Percentiles rank a stretch among this genome's conserved stretches.
These are phyloP conservation scores for Imbricaverruca yamaguchii DNA, from an alignment of 2,888 invertebrate species.

Conservation along the genomic window DNA sequence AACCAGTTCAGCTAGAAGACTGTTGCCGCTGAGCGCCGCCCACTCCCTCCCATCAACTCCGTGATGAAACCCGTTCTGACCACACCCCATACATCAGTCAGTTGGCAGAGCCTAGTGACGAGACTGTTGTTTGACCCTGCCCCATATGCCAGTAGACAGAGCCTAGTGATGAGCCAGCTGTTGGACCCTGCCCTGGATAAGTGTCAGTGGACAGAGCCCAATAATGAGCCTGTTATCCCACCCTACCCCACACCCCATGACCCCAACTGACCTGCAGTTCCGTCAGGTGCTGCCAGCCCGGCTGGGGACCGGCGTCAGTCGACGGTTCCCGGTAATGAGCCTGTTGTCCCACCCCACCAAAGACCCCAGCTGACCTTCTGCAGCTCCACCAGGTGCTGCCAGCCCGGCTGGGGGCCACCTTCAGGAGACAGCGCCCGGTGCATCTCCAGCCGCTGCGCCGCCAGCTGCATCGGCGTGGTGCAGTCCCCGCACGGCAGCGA, in stretches of 20 bases:
- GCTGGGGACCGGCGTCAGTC: neutral
- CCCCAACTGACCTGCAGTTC: neutral
- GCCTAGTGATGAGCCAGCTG: neutral
- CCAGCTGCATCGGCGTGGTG: conserved; percentile 29
- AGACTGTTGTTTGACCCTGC: too few relatives aligned
- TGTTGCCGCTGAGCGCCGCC: too few relatives aligned
- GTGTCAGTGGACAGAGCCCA: neutral
- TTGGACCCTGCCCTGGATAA: neutral
- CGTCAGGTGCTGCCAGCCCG: neutral
- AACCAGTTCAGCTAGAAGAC: too few relatives aligned
- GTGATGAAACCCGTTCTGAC: too few relatives aligned
- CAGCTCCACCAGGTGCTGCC: neutral
- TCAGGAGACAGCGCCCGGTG: neutral
- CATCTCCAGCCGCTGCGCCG: conserved; percentile 21
- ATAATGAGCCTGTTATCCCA: neutral
- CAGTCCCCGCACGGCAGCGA: conserved; percentile 26
- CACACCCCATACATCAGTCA: too few relatives aligned
- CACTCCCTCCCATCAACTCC: too few relatives aligned
- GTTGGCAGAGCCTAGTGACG: too few relatives aligned
- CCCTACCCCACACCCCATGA: neutral
- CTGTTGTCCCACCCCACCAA: neutral
- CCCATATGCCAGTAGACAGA: too few relatives aligned
- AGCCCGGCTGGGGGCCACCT: neutral
- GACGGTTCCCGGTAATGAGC: neutral
- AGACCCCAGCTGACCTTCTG: neutral